Evolutionary conservation across 2,797 vertebrate species (phyloP), one percentile per base, ranked within the genome.

Genomic region (Chrysocyon brachyurus): DNA sequence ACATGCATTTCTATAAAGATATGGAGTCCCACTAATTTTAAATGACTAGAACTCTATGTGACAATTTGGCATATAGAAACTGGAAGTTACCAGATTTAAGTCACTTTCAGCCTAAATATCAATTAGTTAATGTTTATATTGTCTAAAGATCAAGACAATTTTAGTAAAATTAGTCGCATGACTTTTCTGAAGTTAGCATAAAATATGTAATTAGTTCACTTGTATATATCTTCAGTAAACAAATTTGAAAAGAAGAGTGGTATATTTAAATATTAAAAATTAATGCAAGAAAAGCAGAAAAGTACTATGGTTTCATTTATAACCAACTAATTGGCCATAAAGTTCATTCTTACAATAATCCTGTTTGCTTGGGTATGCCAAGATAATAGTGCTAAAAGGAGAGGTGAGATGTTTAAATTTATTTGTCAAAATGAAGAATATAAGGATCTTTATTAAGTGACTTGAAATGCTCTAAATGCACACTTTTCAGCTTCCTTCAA

Each of bases 291-390:
- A 87, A 93, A 75, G 9, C 33, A 91, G 61, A 24, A 56, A 87
- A 64, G 5, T 64, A 87, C 49, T 24, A 68, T 66, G 15, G 12
- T 40, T 96, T 96, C 68, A 93, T 95, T 94, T 90, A 96, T 31
- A 96, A 84, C 73, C 75, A 96, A 86, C 24, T 97, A 97, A 92
- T 88, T 97, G 96, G 28, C 16, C 63, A 31, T 63, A 68, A 89
- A 75, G 88, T 94, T 98, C 79, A 90, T 64, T 96, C 72, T 97
- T 90, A 92, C 12, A 97, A 64, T 40, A 95, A 49, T 83, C 28
- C 70, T 92, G 31, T 90, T 85, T 96, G 15, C 22, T 63, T 94
- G 94, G 92, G 64, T 79, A 26, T 21, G 40, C 54, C 40, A 93
- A 75, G 63, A 92, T 36, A 94, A 56, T 31, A 92, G 24, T 54